These are phyloP conservation scores for Apostichopus parvimensis DNA, from an alignment of 35 echinoderm and acorn worm genomes.

Conservation along the genomic window DNA sequence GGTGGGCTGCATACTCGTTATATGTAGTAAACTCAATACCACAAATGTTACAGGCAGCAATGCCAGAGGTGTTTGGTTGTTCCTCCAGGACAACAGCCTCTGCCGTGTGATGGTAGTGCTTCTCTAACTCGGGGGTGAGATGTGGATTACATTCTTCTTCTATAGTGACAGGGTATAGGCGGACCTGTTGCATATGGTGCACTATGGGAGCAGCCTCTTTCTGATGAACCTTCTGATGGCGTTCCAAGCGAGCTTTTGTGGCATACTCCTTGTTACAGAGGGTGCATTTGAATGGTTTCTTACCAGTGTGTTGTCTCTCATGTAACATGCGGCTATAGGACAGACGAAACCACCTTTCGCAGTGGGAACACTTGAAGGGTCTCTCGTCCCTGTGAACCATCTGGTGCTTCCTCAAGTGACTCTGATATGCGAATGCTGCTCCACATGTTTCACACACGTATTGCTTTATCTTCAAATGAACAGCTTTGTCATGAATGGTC, in stretches of 20 bases:
- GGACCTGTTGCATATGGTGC: slow-evolving; percentile 3
- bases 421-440: slow-evolving; percentile 41
- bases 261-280: slow-evolving; percentile 40
- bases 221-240: slow-evolving; percentile 23
- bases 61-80: not conserved
- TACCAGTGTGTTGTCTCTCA: slow-evolving; percentile 62
- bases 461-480: slow-evolving; percentile 48
- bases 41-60: slow-evolving; percentile 36
- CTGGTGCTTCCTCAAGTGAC: slow-evolving; percentile 51
- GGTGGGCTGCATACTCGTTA: slow-evolving; percentile 24
- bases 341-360: slow-evolving; percentile 41
- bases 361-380: slow-evolving; percentile 52
- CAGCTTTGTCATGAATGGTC: slow-evolving; percentile 39
- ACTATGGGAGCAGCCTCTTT: not conserved
- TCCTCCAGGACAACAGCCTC: not conserved
- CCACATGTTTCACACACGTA: slow-evolving; percentile 59
- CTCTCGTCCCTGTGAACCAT: slow-evolving; percentile 49
- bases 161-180: not conserved
- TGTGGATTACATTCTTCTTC: slow-evolving; percentile 22
- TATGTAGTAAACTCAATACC: slow-evolving; percentile 34
- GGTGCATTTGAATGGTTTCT: slow-evolving; percentile 51
- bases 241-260: slow-evolving; percentile 33
- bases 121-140: slow-evolving; percentile 31
- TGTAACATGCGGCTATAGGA: slow-evolving; percentile 41
- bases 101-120: slow-evolving; percentile 32